Evolutionary conservation across 2,113 vertebrate genomes (phyloP).

Genomic region (Pica pica): DNA sequence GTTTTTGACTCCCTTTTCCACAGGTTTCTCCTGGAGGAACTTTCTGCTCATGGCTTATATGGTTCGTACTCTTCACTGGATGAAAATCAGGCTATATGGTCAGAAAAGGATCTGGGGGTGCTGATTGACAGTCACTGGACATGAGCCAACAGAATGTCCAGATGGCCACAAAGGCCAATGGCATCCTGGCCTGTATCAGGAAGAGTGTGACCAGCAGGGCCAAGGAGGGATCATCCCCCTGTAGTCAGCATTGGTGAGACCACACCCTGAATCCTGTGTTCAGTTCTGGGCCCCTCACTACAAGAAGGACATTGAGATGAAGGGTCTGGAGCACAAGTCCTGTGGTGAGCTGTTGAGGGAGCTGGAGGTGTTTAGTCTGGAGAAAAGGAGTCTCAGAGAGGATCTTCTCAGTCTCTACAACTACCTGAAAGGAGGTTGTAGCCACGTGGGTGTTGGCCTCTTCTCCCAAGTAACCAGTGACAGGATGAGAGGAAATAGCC

Average conservation of each 20-base stretch:
- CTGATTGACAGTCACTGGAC: neutral
- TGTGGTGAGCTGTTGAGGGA: neutral
- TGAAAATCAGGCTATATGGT: neutral
- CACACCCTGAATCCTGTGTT: too few relatives aligned
- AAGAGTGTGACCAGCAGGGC: neutral
- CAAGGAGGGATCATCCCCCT: neutral
- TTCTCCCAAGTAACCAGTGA: neutral
- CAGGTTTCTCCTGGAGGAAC: neutral
- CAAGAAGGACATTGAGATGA: neutral
- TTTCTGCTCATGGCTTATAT: neutral
- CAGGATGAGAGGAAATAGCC: neutral
- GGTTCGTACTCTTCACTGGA: rapidly evolving
- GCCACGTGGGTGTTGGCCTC: rapidly evolving
- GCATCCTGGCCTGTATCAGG: neutral
- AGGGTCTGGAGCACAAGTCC: neutral
- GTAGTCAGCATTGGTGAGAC: rapidly evolving
- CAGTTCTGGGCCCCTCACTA: neutral
- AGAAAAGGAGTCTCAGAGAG: neutral
- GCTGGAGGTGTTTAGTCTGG: neutral
- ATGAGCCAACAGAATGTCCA: neutral
- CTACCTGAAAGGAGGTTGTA: neutral
- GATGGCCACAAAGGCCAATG: neutral
- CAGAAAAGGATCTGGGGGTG: neutral
- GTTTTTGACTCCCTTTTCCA: neutral
- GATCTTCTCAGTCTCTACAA: neutral